A percentile compares a stretch with the other conserved stretches of the same genome.
These are phyloP conservation scores for Daboia siamensis DNA, from an alignment of 2,113 vertebrate species.

Conservation along the genomic window DNA sequence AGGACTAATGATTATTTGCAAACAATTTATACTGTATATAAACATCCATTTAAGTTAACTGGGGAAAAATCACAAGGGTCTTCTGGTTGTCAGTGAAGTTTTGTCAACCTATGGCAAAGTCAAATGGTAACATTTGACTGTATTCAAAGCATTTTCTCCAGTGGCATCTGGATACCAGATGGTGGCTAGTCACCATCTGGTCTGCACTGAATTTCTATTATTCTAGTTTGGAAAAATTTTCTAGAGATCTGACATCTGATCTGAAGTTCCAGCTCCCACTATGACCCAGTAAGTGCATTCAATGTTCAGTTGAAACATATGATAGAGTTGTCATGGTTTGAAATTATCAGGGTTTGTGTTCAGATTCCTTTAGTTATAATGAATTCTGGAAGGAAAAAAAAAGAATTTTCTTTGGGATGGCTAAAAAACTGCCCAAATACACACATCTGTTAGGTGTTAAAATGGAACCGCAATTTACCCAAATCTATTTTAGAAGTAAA, in stretches of 20 bases:
- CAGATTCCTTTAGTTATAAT: background rate
- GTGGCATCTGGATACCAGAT: constrained; percentile 2
- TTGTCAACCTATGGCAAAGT: background rate
- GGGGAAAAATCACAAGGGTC: background rate
- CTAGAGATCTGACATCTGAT: constrained; percentile 2
- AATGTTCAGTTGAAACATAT: background rate
- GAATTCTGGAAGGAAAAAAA: background rate
- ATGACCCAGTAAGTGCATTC: background rate
- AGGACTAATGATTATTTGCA: background rate
- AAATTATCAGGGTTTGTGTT: background rate
- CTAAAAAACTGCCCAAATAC: background rate
- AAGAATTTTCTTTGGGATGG: background rate
- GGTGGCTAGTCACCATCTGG: constrained; percentile 12
- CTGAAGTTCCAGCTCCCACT: background rate
- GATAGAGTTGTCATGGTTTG: background rate
- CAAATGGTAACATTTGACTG: constrained; percentile 1
- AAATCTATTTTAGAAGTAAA: background rate
- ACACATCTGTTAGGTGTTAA: background rate
- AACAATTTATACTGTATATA: background rate
- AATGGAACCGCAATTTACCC: background rate
- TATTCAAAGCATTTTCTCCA: background rate
- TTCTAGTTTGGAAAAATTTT: constrained; percentile 8
- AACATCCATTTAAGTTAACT: background rate
- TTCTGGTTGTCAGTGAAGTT: background rate
- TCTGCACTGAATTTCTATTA: constrained; percentile 1